Evolutionary conservation across 1,140 invertebrate species (phyloP), one percentile per base, ranked within the genome.

Genomic region (Lepidostoma basale): DNA sequence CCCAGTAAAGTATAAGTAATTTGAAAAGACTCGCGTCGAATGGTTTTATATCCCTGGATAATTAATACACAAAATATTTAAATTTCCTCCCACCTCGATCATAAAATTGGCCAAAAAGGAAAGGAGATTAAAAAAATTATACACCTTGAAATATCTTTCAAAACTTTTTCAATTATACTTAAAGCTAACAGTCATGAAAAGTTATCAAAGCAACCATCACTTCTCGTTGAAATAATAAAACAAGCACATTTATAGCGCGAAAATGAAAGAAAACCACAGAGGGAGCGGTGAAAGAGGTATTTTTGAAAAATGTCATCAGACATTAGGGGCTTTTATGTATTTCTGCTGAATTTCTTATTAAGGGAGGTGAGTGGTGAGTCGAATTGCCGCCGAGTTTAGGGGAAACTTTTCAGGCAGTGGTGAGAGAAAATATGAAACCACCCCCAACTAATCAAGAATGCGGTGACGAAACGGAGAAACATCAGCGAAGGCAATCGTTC

Each of bases 311-410:
- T 39, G 69, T 71, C 65, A 56, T 62, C 64, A 40, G 52, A 40
- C 49, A 71, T 71, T 71, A 67, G 54, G 65, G 42, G 44, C 39
- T 60, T 67, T 67, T 67, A 63, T 68, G 54, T 67, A 64, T 68
- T 64, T 47, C 52, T 18, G 18, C 40, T 42, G 62, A 71, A 63
- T 58, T 59, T 54, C 60, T 63, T 67, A 67, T 67, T 71, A 64
- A 71, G 44, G 42, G 60, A 42, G 59, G 45, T 63, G 69, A 71
- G 62, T 52, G 59, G 45, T 63, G 69, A 71, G 62, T 70, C 58
- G 67, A 70, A 70, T 70, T 70, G 69, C 45, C 44, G 33, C n/a
- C 30, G 42, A 60, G 49, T 45, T 26, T 40, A n/a, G 62, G 44
- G 10, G 49, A 33, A 39, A 49, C 30, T 62, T 69, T 16, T 22